phyloP scores from a whole-genome alignment of 1,140 invertebrate genomes.

The Drosophila ogumai region DNA sequence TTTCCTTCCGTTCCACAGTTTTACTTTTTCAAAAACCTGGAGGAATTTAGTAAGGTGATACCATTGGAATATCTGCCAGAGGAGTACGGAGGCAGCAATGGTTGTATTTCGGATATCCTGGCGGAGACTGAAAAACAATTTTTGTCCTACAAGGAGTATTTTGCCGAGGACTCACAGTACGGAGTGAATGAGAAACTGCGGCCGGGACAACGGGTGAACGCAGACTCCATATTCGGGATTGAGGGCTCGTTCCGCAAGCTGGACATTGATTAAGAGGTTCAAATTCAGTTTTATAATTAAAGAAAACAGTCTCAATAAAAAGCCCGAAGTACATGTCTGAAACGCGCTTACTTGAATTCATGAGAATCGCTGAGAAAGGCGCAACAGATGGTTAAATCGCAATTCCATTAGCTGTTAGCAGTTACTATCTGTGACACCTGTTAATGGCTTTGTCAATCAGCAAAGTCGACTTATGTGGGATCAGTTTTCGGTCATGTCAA shows the following conservation, averaged over 20 bases:
- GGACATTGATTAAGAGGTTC: slow-evolving; percentile 64
- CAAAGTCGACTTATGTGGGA: slow-evolving; percentile 56
- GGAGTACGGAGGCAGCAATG: slow-evolving; percentile 86
- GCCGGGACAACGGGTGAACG: slow-evolving; percentile 84
- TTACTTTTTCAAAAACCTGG: slow-evolving; percentile 86
- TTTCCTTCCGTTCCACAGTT: slow-evolving; percentile 40
- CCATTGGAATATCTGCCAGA: slow-evolving; percentile 86
- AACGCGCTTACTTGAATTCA: background rate
- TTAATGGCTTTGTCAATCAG: slow-evolving; percentile 74
- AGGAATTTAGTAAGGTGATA: slow-evolving; percentile 84
- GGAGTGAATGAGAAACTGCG: slow-evolving; percentile 86
- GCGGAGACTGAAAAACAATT: slow-evolving; percentile 86
- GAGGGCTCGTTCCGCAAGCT: slow-evolving; percentile 87
- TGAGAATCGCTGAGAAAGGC: slow-evolving; percentile 20
- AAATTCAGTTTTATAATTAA: slow-evolving; percentile 6
- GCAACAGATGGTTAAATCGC: slow-evolving; percentile 25
- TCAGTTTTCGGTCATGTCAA: slow-evolving; percentile 61
- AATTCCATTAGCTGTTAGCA: slow-evolving; percentile 58
- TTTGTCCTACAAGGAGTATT: slow-evolving; percentile 84
- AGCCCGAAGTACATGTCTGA: background rate
- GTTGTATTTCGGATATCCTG: slow-evolving; percentile 84
- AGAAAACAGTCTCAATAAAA: slow-evolving; percentile 20
- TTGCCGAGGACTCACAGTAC: slow-evolving; percentile 86
- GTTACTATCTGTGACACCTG: slow-evolving; percentile 70
- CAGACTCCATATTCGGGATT: slow-evolving; percentile 86